Evolutionary conservation across 2,113 vertebrate species (phyloP).

Genomic region (Zosterops borbonicus): DNA sequence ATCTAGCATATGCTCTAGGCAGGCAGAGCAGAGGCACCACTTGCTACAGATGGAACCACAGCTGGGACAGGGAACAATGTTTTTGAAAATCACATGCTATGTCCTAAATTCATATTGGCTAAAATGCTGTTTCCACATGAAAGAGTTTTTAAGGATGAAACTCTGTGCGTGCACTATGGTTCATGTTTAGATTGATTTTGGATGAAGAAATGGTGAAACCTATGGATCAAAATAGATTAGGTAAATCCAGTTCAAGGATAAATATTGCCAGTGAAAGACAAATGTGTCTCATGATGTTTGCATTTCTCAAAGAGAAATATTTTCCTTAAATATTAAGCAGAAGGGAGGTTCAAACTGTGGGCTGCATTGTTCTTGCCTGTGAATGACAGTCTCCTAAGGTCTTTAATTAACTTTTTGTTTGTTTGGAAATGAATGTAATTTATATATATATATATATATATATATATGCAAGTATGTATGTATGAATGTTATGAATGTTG

Average conservation of each 20-base stretch:
- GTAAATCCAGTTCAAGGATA: not conserved
- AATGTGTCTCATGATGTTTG: not conserved
- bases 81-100: not conserved
- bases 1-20: not conserved
- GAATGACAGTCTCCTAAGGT: not conserved
- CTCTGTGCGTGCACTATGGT: not conserved
- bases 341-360: not conserved
- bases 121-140: not conserved
- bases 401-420: not conserved
- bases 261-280: not conserved
- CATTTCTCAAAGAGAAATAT: not conserved
- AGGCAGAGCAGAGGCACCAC: no score
- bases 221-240: not conserved
- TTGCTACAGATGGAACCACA: not conserved
- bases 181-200: not conserved
- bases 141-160: not conserved
- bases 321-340: not conserved
- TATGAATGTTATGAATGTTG: no score
- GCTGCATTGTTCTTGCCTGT: not conserved
- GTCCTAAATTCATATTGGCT: not conserved
- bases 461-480: no score
- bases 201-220: not conserved
- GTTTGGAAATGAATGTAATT: not conserved
- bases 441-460: no score
- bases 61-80: not conserved